phyloP scores from a whole-genome alignment of 1,140 invertebrate species.

The Pseudobourletiella spinata region DNA sequence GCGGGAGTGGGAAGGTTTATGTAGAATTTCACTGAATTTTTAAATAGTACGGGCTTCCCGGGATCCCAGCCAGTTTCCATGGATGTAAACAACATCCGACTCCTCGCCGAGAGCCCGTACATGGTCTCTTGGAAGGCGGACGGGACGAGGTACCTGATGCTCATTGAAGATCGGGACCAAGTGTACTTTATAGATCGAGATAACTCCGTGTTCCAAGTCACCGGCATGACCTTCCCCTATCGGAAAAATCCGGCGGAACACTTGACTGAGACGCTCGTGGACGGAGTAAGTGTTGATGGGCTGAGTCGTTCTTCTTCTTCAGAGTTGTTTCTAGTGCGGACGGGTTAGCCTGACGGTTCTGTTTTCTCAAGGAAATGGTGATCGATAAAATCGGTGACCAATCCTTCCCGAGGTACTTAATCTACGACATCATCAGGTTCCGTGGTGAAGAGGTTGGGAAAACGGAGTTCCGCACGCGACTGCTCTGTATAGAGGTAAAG shows the following conservation, averaged over 20 bases:
- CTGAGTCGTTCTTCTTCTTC: constrained; percentile 16
- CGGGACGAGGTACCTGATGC: constrained; percentile 95
- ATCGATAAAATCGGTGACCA: constrained; percentile 69
- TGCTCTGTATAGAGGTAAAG: constrained; percentile 60
- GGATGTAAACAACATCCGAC: constrained; percentile 69
- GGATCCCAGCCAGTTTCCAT: constrained; percentile 96
- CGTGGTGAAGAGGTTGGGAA: constrained; percentile 70
- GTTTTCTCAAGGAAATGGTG: constrained; percentile 85
- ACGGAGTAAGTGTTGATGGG: constrained; percentile 70
- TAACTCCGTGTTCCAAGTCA: constrained; percentile 83
- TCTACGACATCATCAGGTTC: constrained; percentile 89
- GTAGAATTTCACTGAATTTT: too few relatives aligned
- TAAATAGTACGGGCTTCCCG: constrained; percentile 77
- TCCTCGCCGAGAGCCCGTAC: constrained; percentile 72
- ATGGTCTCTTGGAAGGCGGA: constrained; percentile 99
- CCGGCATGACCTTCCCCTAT: constrained; percentile 66
- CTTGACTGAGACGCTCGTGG: constrained; percentile 75
- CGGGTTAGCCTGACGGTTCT: too few relatives aligned
- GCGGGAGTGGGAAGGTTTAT: not conserved
- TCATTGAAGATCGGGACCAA: constrained; percentile 73
- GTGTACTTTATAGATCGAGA: constrained; percentile 94
- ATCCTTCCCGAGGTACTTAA: constrained; percentile 76
- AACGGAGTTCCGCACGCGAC: constrained; percentile 58
- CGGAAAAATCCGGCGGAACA: constrained; percentile 60
- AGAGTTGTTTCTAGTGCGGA: constrained; percentile 17